Percentiles rank a stretch among this genome's conserved stretches.
Evolutionary conservation across 2,888 invertebrate genomes (phyloP).

Genomic region (Hydroisotoma schaefferi): DNA sequence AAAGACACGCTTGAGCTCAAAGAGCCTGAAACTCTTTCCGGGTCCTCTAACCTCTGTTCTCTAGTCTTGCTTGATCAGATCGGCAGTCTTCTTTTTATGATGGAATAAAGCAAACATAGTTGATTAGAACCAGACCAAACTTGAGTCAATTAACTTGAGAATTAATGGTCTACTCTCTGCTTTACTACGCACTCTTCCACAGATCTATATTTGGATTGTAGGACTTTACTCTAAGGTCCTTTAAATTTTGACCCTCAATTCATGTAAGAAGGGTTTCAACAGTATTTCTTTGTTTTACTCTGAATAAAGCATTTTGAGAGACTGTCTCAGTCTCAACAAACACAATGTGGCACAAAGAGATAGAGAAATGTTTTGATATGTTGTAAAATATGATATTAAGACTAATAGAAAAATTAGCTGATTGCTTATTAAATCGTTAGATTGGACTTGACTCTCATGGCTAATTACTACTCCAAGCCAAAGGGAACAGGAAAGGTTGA

Average conservation of each 20-base stretch:
- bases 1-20: not conserved
- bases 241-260: too few species aligned
- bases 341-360: too few species aligned
- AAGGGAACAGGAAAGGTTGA: too few species aligned
- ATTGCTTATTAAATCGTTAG: too few species aligned
- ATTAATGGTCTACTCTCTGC: constrained; percentile 33
- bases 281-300: too few species aligned
- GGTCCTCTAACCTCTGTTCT: not conserved
- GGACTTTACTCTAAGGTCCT: not conserved
- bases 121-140: constrained; percentile 38
- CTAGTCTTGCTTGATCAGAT: not conserved
- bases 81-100: constrained; percentile 29
- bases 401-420: too few species aligned
- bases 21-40: not conserved
- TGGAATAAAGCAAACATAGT: constrained; percentile 42
- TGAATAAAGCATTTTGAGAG: not conserved
- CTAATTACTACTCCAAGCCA: too few species aligned
- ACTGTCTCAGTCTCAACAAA: too few species aligned
- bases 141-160: constrained; percentile 44
- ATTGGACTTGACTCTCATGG: too few species aligned
- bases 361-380: too few species aligned
- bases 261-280: too few species aligned
- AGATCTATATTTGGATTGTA: not conserved
- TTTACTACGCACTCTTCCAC: constrained; percentile 2
- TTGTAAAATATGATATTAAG: too few species aligned